Conservation (phyloP, 2,888 invertebrate genomes). For the Megastigmus dorsalis region DNA sequence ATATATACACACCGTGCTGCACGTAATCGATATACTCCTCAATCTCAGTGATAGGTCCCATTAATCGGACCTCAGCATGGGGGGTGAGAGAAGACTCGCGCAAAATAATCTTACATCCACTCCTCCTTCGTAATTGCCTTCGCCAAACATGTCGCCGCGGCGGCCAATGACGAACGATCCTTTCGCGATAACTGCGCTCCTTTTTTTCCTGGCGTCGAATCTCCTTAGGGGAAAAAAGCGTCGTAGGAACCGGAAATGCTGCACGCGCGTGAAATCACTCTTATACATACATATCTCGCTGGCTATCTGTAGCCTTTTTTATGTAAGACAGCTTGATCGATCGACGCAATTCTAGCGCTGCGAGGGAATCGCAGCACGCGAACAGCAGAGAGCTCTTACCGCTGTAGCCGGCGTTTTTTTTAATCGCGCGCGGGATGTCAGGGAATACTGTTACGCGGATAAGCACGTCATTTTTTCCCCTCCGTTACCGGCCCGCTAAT, state of each 20-base stretch:
- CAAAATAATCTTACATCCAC: too few species aligned
- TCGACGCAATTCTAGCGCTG: constrained; percentile 17
- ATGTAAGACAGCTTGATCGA: constrained; percentile 38
- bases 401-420: background rate
- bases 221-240: too few species aligned
- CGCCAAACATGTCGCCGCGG: constrained; percentile 36
- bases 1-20: too few species aligned
- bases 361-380: background rate
- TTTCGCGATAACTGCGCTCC: background rate
- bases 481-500: constrained; percentile 26
- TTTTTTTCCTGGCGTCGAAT: background rate
- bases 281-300: too few species aligned
- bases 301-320: too few species aligned
- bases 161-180: constrained; percentile 35
- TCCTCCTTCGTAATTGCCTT: constrained; percentile 50
- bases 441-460: constrained; percentile 37
- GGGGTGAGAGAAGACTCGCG: too few species aligned
- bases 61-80: too few species aligned
- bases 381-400: too few species aligned
- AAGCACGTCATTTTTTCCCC: constrained; percentile 36
- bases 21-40: constrained; percentile 43
- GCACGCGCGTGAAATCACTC: too few species aligned
- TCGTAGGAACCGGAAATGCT: constrained; percentile 50
- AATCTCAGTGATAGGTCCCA: constrained; percentile 21
- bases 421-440: background rate